phyloP scores from a whole-genome alignment of 2,888 invertebrate species.

The Odontothrips loti region DNA sequence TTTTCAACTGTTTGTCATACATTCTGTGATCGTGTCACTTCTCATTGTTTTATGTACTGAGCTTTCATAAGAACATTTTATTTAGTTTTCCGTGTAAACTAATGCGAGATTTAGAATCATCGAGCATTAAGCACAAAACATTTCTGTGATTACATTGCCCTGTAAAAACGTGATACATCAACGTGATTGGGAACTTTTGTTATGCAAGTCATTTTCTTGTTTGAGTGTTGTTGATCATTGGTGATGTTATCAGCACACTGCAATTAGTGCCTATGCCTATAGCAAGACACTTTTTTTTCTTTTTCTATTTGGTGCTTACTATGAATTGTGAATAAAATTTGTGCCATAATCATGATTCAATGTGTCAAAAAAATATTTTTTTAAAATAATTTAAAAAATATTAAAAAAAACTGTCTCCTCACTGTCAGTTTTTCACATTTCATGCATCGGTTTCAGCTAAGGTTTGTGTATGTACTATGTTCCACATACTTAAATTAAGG shows the following conservation, averaged over 20 bases:
- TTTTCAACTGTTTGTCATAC: neutral
- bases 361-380: too few relatives aligned
- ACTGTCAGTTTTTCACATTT: neutral
- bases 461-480: neutral
- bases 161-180: too few relatives aligned
- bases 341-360: neutral
- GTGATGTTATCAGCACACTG: too few relatives aligned
- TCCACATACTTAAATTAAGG: neutral
- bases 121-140: neutral
- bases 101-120: neutral
- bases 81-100: too few relatives aligned
- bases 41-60: neutral
- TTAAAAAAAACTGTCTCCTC: too few relatives aligned
- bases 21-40: too few relatives aligned
- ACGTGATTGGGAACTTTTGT: too few relatives aligned
- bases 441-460: neutral
- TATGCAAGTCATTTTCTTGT: too few relatives aligned
- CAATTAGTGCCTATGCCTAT: neutral
- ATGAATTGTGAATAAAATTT: neutral
- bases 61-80: neutral
- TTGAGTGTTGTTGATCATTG: too few relatives aligned
- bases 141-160: neutral
- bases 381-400: too few relatives aligned
- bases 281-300: neutral
- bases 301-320: neutral